These are phyloP conservation scores for Buceros bicornis DNA, from an alignment of 2,797 vertebrate species.

Conservation along the genomic window DNA sequence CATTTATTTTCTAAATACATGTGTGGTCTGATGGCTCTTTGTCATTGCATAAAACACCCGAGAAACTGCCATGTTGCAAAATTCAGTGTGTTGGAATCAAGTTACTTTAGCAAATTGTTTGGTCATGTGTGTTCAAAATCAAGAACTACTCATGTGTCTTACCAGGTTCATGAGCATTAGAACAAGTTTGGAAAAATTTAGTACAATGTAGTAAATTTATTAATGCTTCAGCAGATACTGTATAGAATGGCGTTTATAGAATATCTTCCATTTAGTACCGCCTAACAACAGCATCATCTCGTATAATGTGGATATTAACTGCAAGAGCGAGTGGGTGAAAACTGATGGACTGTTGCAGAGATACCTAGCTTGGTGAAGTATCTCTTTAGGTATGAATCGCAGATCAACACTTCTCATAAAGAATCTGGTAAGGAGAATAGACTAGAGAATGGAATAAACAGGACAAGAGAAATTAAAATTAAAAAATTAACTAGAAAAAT, in stretches of 20 bases:
- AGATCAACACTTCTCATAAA: not conserved
- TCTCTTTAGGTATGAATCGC: not conserved
- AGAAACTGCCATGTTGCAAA: not conserved
- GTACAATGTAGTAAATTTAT: not conserved
- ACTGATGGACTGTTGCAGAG: not conserved
- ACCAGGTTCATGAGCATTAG: not conserved
- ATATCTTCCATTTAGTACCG: not conserved
- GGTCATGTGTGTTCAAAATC: not conserved
- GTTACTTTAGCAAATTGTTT: not conserved
- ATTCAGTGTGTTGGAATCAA: not conserved
- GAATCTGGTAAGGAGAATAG: not conserved
- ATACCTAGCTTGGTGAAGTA: not conserved
- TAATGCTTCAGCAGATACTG: not conserved
- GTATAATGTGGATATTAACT: not conserved
- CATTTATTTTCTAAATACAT: not conserved
- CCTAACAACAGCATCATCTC: not conserved
- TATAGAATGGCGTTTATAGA: not conserved
- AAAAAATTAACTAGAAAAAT: not conserved
- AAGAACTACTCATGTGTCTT: not conserved
- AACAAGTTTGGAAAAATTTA: not conserved
- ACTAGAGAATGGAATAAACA: not conserved
- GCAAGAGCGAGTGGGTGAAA: not conserved
- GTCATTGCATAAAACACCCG: not conserved
- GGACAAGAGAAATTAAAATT: not conserved
- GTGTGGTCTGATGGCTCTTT: not conserved